Percentiles rank a stretch among this genome's conserved stretches.
Evolutionary conservation across 2,797 vertebrate genomes (phyloP).

Genomic region (Microcaecilia unicolor): DNA sequence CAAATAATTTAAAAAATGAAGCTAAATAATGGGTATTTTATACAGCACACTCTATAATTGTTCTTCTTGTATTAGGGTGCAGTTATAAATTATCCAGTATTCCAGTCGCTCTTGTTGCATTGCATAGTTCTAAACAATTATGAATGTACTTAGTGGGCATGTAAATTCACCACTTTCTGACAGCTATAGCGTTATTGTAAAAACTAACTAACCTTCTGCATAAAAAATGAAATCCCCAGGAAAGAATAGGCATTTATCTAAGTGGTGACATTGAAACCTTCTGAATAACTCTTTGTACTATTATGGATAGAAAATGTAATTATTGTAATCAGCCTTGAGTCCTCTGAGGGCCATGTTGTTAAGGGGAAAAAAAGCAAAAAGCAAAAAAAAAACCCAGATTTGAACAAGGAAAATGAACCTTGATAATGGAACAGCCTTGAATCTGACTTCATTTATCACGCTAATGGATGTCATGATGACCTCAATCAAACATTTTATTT

Average conservation of each 20-base stretch:
- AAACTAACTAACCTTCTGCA: conserved; percentile 48
- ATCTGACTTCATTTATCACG: conserved; percentile 64
- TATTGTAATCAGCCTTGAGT: conserved; percentile 59
- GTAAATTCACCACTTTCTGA: conserved; percentile 38
- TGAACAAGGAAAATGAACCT: conserved; percentile 48
- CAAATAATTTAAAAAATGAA: conserved; percentile 45
- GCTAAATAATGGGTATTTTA: conserved; percentile 50
- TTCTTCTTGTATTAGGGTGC: conserved; percentile 40
- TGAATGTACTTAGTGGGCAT: conserved; percentile 30
- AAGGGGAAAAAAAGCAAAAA: neutral
- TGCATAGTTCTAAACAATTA: conserved; percentile 37
- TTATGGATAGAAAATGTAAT: conserved; percentile 59
- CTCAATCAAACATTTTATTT: conserved; percentile 77
- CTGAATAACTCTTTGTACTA: conserved; percentile 52
- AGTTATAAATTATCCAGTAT: conserved; percentile 46
- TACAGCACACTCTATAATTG: conserved; percentile 46
- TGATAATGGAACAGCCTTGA: conserved; percentile 62
- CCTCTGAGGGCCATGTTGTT: conserved; percentile 41
- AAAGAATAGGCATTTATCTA: conserved; percentile 52
- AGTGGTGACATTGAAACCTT: conserved; percentile 49
- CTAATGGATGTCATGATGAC: conserved; percentile 74
- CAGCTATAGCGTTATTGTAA: conserved; percentile 26
- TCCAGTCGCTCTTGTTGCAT: conserved; percentile 36
- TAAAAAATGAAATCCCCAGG: conserved; percentile 40
- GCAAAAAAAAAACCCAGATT: conserved; percentile 22